Evolutionary conservation across 1,140 invertebrate species (phyloP).

Genomic region (Zaprionus tsacasi): DNA sequence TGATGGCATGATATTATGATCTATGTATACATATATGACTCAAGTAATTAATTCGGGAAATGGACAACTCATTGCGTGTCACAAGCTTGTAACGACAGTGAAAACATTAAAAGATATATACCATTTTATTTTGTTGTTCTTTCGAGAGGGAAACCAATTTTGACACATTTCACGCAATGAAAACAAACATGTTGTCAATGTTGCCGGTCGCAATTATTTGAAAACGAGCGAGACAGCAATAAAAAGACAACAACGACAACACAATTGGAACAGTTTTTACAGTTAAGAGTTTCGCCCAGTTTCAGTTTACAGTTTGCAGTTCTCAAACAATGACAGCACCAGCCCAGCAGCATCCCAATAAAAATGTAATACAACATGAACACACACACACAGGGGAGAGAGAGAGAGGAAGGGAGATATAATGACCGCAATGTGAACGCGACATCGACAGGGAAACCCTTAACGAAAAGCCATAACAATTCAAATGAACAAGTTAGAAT

Average conservation of each 20-base stretch:
- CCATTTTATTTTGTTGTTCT: too few species aligned
- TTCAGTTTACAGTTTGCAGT: slow-evolving; percentile 3
- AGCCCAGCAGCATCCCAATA: not conserved
- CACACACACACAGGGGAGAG: not conserved
- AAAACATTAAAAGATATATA: not conserved
- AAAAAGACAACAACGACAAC: slow-evolving; percentile 18
- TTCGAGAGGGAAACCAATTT: not conserved
- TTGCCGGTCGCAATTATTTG: slow-evolving; percentile 44
- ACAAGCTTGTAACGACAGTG: not conserved
- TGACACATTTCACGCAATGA: not conserved
- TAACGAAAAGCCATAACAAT: slow-evolving; percentile 4
- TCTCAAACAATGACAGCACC: not conserved
- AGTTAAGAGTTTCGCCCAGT: slow-evolving; percentile 5
- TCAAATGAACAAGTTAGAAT: slow-evolving; percentile 6
- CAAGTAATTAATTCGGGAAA: slow-evolving; percentile 5
- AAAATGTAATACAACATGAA: not conserved
- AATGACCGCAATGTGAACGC: slow-evolving; percentile 17
- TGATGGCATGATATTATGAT: slow-evolving; percentile 1
- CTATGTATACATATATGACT: not conserved
- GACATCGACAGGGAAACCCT: not conserved
- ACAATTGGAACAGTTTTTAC: slow-evolving; percentile 10
- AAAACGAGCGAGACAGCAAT: slow-evolving; percentile 28
- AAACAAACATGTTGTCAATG: slow-evolving; percentile 43
- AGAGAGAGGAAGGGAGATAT: not conserved
- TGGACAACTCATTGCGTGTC: not conserved